Evolutionary conservation across 1,140 invertebrate species (phyloP), one percentile per base, ranked within the genome.

Genomic region (Sycobia sp.): DNA sequence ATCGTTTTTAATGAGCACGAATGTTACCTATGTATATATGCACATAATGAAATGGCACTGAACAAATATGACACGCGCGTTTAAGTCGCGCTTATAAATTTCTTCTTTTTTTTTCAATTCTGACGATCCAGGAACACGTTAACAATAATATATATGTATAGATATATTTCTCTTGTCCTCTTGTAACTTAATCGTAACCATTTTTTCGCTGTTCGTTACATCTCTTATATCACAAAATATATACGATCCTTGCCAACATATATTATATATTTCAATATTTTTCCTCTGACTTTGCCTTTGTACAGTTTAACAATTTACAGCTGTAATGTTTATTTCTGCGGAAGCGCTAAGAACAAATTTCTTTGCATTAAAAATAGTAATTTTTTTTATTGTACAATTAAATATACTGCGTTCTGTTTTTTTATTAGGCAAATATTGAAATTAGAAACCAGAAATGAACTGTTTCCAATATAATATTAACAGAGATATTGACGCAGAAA

Each of bases 151-250:
- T 69, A 65, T 69, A 55, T 58, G 13, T 55, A 69, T 71, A 65
- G 53, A 53, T 54, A 51, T 54, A 60, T 61, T 36, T 43, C 14
- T 49, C 36, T 53, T n/a, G 5, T 32, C 10, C 14, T 53, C 20
- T 50, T 16, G 4, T 11, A 18, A 39, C 29, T 73, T 55, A 54
- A 59, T 61, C 54, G 49, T 41, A 62, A 43, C 23, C 44, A 57
- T 62, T 47, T 63, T 34, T 57, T 36, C 32, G 41, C 38, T 65
- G 13, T 20, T 29, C n/a, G n/a, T 36, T 47, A 36, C 20, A 14
- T 59, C 20, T 64, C 36, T 70, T 65, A 65, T 77, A 77, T 77
- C 71, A 77, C 73, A 77, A 77, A 77, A 76, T 77, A 77, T 75
- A 32, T n/a, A 74, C 70, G 65, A 50, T 72, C 65, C 70, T 67